phyloP scores from a whole-genome alignment of 2,888 invertebrate genomes.

The Gisinianus flammeolus region DNA sequence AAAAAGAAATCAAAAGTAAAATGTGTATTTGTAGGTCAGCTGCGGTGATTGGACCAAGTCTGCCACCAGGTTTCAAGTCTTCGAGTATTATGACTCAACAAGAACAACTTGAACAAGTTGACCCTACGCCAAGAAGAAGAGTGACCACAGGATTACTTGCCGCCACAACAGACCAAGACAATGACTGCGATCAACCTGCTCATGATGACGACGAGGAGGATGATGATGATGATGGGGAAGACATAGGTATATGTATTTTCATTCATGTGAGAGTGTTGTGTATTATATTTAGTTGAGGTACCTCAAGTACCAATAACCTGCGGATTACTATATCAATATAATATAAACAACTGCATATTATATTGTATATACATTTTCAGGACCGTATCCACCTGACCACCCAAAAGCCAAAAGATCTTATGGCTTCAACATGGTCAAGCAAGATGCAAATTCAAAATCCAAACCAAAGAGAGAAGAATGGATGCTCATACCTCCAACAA shows the following conservation, averaged over 20 bases:
- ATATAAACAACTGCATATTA: no score
- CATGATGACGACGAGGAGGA: slow-evolving; percentile 7
- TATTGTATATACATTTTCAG: background rate
- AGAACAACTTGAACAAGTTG: slow-evolving; percentile 39
- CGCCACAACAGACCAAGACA: slow-evolving; percentile 12
- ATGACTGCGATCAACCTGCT: slow-evolving; percentile 2
- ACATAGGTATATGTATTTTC: background rate
- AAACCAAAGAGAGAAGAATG: slow-evolving; percentile 41
- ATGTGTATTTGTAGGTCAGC: slow-evolving; percentile 41
- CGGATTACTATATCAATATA: no score
- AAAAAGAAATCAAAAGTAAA: slow-evolving; percentile 40
- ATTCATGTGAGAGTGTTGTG: no score
- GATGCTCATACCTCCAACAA: slow-evolving; percentile 40
- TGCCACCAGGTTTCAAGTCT: slow-evolving; percentile 34
- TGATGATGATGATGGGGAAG: slow-evolving; percentile 32
- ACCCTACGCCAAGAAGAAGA: slow-evolving; percentile 28
- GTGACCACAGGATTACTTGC: slow-evolving; percentile 10
- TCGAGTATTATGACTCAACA: slow-evolving; percentile 24
- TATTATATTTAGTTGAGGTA: no score
- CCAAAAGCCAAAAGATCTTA: slow-evolving; percentile 20
- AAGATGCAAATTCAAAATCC: background rate
- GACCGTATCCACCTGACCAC: slow-evolving; percentile 40
- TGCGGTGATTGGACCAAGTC: slow-evolving; percentile 36
- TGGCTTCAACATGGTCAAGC: background rate
- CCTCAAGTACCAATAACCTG: no score